A percentile compares a stretch with the other conserved stretches of the same genome.
These are phyloP conservation scores for Sebastiscus albofasciatus DNA, from an alignment of 2,797 vertebrate species.

Conservation along the genomic window DNA sequence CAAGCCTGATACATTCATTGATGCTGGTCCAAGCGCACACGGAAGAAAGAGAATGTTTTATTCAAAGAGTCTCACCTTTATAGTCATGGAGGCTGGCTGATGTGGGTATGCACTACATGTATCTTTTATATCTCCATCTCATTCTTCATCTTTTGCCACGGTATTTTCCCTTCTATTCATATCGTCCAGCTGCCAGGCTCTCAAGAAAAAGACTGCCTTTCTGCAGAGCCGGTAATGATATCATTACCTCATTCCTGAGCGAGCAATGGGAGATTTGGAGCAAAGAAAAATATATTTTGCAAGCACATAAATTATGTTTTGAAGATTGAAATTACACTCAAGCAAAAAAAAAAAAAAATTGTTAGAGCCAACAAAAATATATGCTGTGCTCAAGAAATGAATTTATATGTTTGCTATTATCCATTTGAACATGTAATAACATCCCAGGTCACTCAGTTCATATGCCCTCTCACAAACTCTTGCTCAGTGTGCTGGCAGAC, in stretches of 20 bases:
- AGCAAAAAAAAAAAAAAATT: not conserved
- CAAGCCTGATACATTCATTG: constrained; percentile 37
- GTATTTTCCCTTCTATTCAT: constrained; percentile 44
- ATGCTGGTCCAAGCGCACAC: constrained; percentile 21
- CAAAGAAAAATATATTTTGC: not conserved
- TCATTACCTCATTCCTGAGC: not conserved
- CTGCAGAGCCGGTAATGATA: not conserved
- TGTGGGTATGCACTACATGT: constrained; percentile 26
- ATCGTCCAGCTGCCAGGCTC: not conserved
- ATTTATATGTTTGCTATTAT: not conserved
- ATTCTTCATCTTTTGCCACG: constrained; percentile 12
- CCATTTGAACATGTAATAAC: not conserved
- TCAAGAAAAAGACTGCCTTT: constrained; percentile 1
- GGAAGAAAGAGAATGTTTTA: constrained; percentile 47
- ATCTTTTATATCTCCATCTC: constrained; percentile 45
- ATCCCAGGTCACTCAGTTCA: not conserved
- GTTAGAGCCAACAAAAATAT: not conserved
- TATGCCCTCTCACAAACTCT: not conserved
- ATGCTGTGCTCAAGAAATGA: not conserved
- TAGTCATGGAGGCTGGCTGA: constrained; percentile 24
- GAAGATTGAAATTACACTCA: not conserved
- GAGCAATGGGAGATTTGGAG: not conserved
- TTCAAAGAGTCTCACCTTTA: constrained; percentile 51
- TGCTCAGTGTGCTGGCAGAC: no score
- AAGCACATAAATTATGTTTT: not conserved